Percentiles rank a stretch among this genome's conserved stretches.
Conservation (phyloP, 2,888 invertebrate species). For the Pandemis heparana region DNA sequence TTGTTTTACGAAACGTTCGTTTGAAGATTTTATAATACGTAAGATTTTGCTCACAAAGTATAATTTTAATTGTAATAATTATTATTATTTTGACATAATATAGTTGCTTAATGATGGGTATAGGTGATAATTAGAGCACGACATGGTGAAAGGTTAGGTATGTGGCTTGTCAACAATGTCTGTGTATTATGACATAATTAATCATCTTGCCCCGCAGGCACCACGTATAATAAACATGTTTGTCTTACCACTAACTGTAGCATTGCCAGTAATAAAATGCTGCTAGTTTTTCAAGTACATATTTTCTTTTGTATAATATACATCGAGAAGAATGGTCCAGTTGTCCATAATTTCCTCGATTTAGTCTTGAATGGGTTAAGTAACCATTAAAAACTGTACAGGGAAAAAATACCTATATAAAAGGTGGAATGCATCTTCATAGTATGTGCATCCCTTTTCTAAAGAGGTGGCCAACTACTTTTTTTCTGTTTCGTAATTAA, state of each 20-base stretch:
- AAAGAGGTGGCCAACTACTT: too few relatives aligned
- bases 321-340: background rate
- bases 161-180: constrained; percentile 33
- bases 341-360: background rate
- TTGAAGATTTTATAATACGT: background rate
- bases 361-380: background rate
- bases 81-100: background rate
- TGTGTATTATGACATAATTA: constrained; percentile 36
- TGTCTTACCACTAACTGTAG: background rate
- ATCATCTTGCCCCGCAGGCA: constrained; percentile 17
- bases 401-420: too few relatives aligned
- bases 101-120: background rate
- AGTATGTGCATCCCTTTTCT: too few relatives aligned
- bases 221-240: constrained; percentile 14
- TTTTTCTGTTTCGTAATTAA: too few relatives aligned
- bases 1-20: background rate
- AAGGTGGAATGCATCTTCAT: too few relatives aligned
- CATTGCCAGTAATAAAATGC: background rate
- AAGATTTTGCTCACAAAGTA: background rate
- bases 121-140: constrained; percentile 24
- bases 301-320: background rate
- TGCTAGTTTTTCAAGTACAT: background rate
- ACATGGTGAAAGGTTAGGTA: constrained; percentile 27
- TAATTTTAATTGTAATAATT: background rate
- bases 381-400: background rate